Evolutionary conservation across 2,113 vertebrate species (phyloP).

Genomic region (Phyllopteryx taeniolatus): DNA sequence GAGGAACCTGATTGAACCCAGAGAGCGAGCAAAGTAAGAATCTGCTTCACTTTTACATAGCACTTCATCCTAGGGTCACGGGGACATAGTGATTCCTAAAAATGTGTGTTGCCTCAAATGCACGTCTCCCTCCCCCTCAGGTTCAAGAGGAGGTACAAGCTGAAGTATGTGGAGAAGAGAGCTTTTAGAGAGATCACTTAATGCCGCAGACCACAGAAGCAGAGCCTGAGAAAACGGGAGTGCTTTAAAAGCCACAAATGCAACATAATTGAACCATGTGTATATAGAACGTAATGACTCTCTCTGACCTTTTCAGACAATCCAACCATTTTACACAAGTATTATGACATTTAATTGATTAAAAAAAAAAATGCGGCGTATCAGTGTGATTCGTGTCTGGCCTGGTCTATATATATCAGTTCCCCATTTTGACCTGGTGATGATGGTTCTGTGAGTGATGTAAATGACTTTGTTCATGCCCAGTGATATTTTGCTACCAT

Average conservation of each 20-base stretch:
- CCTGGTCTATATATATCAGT: neutral
- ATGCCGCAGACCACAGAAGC: slow-evolving; percentile 10
- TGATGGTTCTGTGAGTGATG: neutral
- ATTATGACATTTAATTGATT: neutral
- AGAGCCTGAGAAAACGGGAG: neutral
- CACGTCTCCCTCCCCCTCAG: slow-evolving; percentile 50
- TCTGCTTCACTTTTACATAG: slow-evolving; percentile 21
- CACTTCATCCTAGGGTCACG: slow-evolving; percentile 2
- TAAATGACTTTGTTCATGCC: neutral
- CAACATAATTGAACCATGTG: slow-evolving; percentile 31
- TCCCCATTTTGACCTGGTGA: too few species aligned
- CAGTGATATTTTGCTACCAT: neutral
- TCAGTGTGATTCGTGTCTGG: slow-evolving; percentile 4
- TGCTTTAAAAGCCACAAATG: slow-evolving; percentile 29
- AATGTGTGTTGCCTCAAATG: slow-evolving; percentile 8
- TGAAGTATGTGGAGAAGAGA: slow-evolving; percentile 87
- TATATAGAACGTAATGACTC: slow-evolving; percentile 28
- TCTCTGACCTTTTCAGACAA: slow-evolving; percentile 6
- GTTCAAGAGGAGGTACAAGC: slow-evolving; percentile 83
- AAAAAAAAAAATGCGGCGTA: neutral
- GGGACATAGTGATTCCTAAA: neutral
- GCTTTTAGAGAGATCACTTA: slow-evolving; percentile 82
- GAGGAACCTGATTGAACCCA: slow-evolving; percentile 87
- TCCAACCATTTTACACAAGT: neutral
- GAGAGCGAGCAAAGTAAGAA: slow-evolving; percentile 86